phyloP scores from a whole-genome alignment of 2,797 vertebrate species.

The Platyrinchus mystaceus region DNA sequence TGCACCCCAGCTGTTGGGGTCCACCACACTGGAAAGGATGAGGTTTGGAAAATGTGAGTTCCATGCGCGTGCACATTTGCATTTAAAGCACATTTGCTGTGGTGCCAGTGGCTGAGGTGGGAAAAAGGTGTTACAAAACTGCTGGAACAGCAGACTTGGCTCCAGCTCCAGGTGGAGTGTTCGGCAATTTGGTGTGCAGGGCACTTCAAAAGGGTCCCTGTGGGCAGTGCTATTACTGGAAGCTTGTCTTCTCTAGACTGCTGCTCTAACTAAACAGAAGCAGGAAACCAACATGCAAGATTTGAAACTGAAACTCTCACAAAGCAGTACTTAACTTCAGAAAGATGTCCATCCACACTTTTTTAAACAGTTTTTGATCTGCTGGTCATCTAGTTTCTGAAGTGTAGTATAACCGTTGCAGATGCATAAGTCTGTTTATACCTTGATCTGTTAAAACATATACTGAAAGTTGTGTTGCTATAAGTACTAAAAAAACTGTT shows the following conservation, averaged over 20 bases:
- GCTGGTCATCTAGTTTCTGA: not conserved
- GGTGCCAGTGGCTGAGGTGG: not conserved
- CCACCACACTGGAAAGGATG: not conserved
- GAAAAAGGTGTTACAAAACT: not conserved
- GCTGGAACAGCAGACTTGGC: not conserved
- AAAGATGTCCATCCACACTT: not conserved
- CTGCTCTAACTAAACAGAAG: not conserved
- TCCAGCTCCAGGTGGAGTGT: not conserved
- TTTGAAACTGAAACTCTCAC: not conserved
- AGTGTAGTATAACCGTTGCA: not conserved
- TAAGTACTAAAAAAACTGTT: not conserved
- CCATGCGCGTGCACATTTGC: rapidly evolving
- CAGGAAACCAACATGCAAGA: not conserved
- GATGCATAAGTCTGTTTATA: not conserved
- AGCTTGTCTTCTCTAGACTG: not conserved
- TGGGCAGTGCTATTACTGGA: not conserved
- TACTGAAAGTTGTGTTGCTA: not conserved
- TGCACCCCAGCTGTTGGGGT: not conserved
- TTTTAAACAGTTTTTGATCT: not conserved
- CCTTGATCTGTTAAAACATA: not conserved
- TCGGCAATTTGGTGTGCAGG: not conserved
- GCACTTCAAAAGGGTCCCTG: not conserved
- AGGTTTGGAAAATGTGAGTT: not conserved
- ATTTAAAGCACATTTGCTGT: rapidly evolving
- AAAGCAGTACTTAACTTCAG: not conserved